Evolutionary conservation across 64 coral and sea anemone species (phyloP).

Genomic region (Dendronephthya gigantea): DNA sequence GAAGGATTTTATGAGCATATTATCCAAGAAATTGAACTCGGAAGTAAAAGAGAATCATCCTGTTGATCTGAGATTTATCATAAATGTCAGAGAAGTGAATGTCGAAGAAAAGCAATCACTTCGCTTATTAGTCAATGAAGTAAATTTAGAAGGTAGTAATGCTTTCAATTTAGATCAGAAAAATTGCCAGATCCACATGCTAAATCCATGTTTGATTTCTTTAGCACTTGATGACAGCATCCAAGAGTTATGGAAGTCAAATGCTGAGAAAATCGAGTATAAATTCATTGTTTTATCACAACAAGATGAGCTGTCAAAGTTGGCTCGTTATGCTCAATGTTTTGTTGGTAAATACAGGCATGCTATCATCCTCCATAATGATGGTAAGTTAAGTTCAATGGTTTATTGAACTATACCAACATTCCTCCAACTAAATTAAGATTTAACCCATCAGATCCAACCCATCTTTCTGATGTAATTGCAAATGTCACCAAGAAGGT

Average conservation of each 20-base stretch:
- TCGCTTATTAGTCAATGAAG: background rate
- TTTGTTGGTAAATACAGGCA: slow-evolving; percentile 60
- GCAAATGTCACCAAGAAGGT: slow-evolving; percentile 14
- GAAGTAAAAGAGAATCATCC: background rate
- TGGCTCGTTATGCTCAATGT: background rate
- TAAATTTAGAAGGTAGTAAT: background rate
- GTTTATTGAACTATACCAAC: background rate
- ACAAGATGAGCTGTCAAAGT: background rate
- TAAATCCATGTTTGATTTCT: background rate
- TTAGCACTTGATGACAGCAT: slow-evolving; percentile 44
- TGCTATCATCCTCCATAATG: slow-evolving; percentile 31
- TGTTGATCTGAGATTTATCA: background rate
- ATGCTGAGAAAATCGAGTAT: background rate
- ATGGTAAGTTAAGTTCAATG: background rate
- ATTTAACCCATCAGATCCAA: background rate
- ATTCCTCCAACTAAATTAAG: no score
- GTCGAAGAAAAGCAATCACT: background rate
- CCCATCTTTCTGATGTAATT: slow-evolving; percentile 30
- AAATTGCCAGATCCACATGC: no score
- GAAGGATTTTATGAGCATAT: background rate
- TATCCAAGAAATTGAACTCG: background rate
- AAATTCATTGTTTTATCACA: slow-evolving; percentile 14
- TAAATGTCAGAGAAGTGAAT: background rate
- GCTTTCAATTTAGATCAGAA: no score
- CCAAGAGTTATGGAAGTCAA: background rate